These are phyloP conservation scores for Eremophila alpestris DNA, from an alignment of 2,797 vertebrate genomes.

Conservation along the genomic window DNA sequence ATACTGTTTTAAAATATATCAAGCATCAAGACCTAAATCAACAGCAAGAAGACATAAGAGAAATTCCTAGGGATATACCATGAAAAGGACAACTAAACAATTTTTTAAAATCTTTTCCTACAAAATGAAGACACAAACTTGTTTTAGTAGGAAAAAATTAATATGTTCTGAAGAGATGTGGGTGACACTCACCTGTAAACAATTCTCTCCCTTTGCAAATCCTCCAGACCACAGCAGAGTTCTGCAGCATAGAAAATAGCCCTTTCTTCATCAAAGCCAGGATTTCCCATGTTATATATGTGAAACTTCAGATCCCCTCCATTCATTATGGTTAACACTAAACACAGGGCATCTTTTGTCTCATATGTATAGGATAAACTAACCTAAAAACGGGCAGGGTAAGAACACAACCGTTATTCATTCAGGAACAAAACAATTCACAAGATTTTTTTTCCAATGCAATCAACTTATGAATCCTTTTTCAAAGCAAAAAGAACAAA, in stretches of 20 bases:
- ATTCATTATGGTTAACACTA: slow-evolving; percentile 92
- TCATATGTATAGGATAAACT: slow-evolving; percentile 91
- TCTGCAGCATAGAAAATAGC: slow-evolving; percentile 95
- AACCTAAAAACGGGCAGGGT: slow-evolving; percentile 74
- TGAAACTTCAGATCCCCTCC: slow-evolving; percentile 94
- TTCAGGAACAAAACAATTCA: background rate
- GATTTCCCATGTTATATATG: slow-evolving; percentile 92
- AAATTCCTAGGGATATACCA: background rate
- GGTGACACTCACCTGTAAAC: slow-evolving; percentile 85
- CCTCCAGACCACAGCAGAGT: slow-evolving; percentile 91
- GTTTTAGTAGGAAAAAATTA: background rate
- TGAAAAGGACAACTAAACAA: background rate
- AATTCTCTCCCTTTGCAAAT: slow-evolving; percentile 88
- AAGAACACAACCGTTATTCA: background rate
- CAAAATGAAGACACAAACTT: background rate
- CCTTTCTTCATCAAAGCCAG: slow-evolving; percentile 90
- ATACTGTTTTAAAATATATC: background rate
- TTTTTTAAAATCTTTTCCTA: background rate
- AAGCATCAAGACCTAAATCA: background rate
- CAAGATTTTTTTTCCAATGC: background rate
- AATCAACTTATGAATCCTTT: background rate
- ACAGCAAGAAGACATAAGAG: background rate
- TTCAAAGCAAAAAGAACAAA: background rate
- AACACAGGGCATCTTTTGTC: slow-evolving; percentile 90
- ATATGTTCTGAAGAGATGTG: background rate